Conservation (phyloP, 2,888 invertebrate species). For the Deilephila elpenor region DNA sequence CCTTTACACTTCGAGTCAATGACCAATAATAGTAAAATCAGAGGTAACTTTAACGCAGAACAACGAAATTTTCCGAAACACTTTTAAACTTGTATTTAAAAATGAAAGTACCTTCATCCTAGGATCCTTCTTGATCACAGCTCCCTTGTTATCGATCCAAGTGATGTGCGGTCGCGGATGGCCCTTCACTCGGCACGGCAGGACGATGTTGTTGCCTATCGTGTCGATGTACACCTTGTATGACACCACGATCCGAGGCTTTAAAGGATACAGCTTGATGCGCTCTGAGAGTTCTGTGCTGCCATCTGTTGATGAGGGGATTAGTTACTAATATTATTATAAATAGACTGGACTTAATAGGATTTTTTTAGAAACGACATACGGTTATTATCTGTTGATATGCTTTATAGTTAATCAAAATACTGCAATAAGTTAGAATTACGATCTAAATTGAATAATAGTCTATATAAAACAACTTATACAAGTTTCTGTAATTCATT, state of each 20-base stretch:
- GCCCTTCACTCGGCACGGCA: slow-evolving; percentile 89
- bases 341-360: too few species aligned
- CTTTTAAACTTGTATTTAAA: background rate
- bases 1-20: too few species aligned
- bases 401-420: too few species aligned
- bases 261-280: slow-evolving; percentile 71
- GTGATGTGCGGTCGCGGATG: slow-evolving; percentile 87
- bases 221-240: slow-evolving; percentile 84
- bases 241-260: slow-evolving; percentile 81
- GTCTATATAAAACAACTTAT: too few species aligned
- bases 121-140: slow-evolving; percentile 77
- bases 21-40: too few species aligned
- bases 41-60: background rate
- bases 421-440: too few species aligned
- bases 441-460: too few species aligned
- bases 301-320: slow-evolving; percentile 57
- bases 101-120: slow-evolving; percentile 77
- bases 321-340: slow-evolving; percentile 5
- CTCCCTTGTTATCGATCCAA: slow-evolving; percentile 87
- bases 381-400: too few species aligned
- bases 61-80: background rate
- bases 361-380: background rate
- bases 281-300: slow-evolving; percentile 66
- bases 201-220: slow-evolving; percentile 86
- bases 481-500: too few species aligned